phyloP scores from a whole-genome alignment of 1,140 invertebrate species.

The Euura lappo region DNA sequence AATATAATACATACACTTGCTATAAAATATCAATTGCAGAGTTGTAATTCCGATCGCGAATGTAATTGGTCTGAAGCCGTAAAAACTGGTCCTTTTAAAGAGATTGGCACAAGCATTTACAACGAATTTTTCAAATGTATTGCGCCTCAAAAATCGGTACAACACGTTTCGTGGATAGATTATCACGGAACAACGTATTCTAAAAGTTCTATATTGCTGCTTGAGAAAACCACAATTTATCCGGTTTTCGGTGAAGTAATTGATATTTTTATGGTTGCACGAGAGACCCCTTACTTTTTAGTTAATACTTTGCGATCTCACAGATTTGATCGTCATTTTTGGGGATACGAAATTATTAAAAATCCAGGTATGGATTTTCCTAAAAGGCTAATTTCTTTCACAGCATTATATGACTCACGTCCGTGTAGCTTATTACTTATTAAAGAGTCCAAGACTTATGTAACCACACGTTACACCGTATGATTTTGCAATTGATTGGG shows the following conservation, averaged over 20 bases:
- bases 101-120: background rate
- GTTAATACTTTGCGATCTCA: background rate
- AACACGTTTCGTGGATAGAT: background rate
- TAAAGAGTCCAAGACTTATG: background rate
- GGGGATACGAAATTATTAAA: background rate
- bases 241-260: background rate
- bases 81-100: background rate
- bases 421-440: no score
- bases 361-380: background rate
- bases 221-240: background rate
- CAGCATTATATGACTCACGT: background rate
- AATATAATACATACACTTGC: background rate
- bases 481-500: background rate
- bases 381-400: background rate
- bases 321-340: background rate
- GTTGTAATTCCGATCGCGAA: background rate
- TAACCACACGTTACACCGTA: background rate
- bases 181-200: background rate
- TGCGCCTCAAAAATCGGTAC: background rate
- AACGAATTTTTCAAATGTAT: background rate
- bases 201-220: background rate
- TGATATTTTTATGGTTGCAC: background rate
- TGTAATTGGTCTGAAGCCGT: background rate
- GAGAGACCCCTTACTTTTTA: background rate
- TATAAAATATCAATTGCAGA: background rate